These are phyloP conservation scores for Platycheirus rosarum DNA, from an alignment of 2,888 invertebrate genomes.

Conservation along the genomic window DNA sequence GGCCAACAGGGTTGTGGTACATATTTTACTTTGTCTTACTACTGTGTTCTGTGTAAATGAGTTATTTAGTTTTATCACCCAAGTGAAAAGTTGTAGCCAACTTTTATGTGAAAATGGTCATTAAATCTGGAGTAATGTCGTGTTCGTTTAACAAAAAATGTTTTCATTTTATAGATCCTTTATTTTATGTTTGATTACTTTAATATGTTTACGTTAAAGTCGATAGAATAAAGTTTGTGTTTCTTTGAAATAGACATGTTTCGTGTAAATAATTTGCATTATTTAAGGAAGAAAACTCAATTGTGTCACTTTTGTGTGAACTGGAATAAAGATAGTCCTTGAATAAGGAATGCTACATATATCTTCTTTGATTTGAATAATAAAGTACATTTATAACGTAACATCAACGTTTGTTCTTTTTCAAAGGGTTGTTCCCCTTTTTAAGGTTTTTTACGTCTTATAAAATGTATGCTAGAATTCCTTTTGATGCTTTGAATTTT, in stretches of 20 bases:
- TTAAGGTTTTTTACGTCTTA: too few species aligned
- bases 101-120: conserved; percentile 5
- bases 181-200: conserved; percentile 9
- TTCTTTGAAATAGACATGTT: not conserved
- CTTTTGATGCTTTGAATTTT: too few species aligned
- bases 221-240: not conserved
- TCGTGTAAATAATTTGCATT: not conserved
- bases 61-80: conserved; percentile 19
- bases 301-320: conserved; percentile 22
- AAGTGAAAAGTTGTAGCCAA: not conserved
- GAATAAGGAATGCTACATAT: conserved; percentile 31
- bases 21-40: conserved; percentile 11
- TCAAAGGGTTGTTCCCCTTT: not conserved
- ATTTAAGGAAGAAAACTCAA: conserved; percentile 19
- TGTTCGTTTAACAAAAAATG: conserved; percentile 4
- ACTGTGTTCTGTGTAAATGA: not conserved
- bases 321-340: conserved; percentile 15
- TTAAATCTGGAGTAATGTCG: conserved; percentile 11
- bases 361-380: conserved; percentile 39
- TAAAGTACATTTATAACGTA: conserved; percentile 19
- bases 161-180: conserved; percentile 19
- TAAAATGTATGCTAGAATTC: too few species aligned
- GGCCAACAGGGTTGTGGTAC: conserved; percentile 27
- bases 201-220: not conserved
- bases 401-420: conserved; percentile 20